A percentile compares a stretch with the other conserved stretches of the same genome.
Conservation (phyloP, 2,797 vertebrate species). For the Limosa lapponica region DNA sequence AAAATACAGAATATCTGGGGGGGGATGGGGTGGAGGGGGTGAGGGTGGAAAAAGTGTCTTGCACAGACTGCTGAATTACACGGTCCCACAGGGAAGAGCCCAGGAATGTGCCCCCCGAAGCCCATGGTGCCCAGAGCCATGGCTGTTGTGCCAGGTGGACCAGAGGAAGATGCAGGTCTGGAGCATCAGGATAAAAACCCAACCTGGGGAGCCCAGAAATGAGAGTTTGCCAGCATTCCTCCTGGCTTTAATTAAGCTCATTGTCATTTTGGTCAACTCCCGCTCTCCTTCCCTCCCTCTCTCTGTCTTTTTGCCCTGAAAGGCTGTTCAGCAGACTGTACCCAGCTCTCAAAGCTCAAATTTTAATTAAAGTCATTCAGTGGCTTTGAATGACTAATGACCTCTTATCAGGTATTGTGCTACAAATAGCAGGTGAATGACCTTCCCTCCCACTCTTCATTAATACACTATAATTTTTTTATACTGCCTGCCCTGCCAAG, state of each 20-base stretch:
- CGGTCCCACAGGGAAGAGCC: background rate
- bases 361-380: slow-evolving; percentile 76
- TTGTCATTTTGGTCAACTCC: slow-evolving; percentile 63
- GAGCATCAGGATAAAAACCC: background rate
- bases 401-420: slow-evolving; percentile 47
- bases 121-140: background rate
- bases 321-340: slow-evolving; percentile 51
- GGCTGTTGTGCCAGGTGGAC: background rate
- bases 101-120: fast-evolving
- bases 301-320: slow-evolving; percentile 54
- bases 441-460: slow-evolving; percentile 39
- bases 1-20: background rate
- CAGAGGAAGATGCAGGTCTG: background rate
- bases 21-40: too few species aligned
- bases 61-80: background rate
- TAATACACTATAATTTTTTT: slow-evolving; percentile 32
- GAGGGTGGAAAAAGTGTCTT: background rate
- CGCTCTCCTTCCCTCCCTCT: background rate
- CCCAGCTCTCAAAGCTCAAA: slow-evolving; percentile 56
- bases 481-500: background rate
- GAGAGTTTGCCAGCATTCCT: background rate
- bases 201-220: background rate
- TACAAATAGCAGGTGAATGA: slow-evolving; percentile 43
- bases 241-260: slow-evolving; percentile 69
- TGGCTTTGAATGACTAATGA: slow-evolving; percentile 73